Conservation (phyloP, 1,140 invertebrate genomes). For the Dendrolimus kikuchii region DNA sequence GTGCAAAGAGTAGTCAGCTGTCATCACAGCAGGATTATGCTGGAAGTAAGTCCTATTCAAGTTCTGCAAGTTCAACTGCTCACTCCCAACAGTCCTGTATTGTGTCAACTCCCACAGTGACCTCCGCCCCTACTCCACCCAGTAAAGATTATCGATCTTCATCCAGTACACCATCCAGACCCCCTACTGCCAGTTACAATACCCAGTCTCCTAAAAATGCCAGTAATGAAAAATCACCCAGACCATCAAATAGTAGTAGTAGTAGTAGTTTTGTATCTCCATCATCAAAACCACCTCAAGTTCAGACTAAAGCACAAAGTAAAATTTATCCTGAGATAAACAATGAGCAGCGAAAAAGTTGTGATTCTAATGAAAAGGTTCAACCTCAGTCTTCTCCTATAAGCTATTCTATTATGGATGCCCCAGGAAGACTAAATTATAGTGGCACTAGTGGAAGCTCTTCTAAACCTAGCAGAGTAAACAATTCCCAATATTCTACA, state of each 20-base stretch:
- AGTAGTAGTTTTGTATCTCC: constrained; percentile 71
- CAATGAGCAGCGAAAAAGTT: constrained; percentile 71
- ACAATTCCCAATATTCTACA: constrained; percentile 51
- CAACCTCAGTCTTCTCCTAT: constrained; percentile 82
- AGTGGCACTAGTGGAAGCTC: constrained; percentile 66
- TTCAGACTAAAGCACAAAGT: constrained; percentile 79
- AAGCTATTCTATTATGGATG: constrained; percentile 83
- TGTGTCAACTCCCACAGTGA: constrained; percentile 76
- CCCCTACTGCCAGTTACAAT: constrained; percentile 63
- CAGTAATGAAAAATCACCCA: constrained; percentile 54
- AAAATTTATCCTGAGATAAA: constrained; percentile 78
- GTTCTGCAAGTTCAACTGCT: constrained; percentile 70
- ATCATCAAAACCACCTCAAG: constrained; percentile 71
- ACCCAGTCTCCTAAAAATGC: constrained; percentile 69
- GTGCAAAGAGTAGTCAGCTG: constrained; percentile 72
- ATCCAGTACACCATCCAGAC: constrained; percentile 44
- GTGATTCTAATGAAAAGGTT: constrained; percentile 68
- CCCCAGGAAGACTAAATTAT: constrained; percentile 75
- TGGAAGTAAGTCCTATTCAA: constrained; percentile 74
- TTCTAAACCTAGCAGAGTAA: constrained; percentile 54
- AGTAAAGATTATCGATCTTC: constrained; percentile 77
- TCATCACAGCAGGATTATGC: constrained; percentile 71
- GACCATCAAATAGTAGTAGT: constrained; percentile 37
- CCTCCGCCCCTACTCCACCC: constrained; percentile 63
- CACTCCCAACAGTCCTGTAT: constrained; percentile 80